These are phyloP conservation scores for Zaprionus capensis DNA, from an alignment of 1,140 invertebrate genomes.

Conservation along the genomic window DNA sequence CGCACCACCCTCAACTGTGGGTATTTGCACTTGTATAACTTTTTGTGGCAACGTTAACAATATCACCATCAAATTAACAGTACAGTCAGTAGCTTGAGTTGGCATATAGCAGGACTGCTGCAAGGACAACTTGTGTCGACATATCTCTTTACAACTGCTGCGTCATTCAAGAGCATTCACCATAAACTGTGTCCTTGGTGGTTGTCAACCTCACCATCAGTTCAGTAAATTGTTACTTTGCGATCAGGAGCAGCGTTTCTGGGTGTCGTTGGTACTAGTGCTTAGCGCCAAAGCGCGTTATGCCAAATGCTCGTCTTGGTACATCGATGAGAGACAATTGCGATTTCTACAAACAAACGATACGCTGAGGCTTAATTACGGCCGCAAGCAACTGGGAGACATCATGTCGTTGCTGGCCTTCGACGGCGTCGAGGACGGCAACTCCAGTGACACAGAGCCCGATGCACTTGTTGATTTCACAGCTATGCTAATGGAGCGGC, in stretches of 20 bases:
- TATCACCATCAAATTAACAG: not conserved
- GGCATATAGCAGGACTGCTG: not conserved
- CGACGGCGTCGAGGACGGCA: conserved; percentile 31
- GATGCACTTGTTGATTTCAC: conserved; percentile 68
- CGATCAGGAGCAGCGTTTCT: not conserved
- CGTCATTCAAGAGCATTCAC: not conserved
- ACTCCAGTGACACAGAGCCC: conserved; percentile 53
- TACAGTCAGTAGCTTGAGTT: not conserved
- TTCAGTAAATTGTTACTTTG: not conserved
- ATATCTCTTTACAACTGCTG: not conserved
- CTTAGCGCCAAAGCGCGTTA: conserved; percentile 32
- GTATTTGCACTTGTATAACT: conserved; percentile 10
- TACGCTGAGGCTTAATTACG: conserved; percentile 55
- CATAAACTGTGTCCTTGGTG: conserved; percentile 3
- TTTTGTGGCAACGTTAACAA: not conserved
- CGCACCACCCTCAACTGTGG: not conserved
- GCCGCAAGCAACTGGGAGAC: conserved; percentile 25
- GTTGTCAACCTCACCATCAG: not conserved
- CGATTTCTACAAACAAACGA: conserved; percentile 40
- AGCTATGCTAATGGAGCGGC: conserved; percentile 54
- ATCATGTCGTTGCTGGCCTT: conserved; percentile 63
- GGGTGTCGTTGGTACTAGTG: conserved; percentile 25
- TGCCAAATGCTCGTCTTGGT: conserved; percentile 53
- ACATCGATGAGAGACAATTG: conserved; percentile 30
- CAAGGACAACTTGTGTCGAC: conserved; percentile 7